Evolutionary conservation across 2,888 invertebrate species (phyloP).

Genomic region (Poecilus cupreus): DNA sequence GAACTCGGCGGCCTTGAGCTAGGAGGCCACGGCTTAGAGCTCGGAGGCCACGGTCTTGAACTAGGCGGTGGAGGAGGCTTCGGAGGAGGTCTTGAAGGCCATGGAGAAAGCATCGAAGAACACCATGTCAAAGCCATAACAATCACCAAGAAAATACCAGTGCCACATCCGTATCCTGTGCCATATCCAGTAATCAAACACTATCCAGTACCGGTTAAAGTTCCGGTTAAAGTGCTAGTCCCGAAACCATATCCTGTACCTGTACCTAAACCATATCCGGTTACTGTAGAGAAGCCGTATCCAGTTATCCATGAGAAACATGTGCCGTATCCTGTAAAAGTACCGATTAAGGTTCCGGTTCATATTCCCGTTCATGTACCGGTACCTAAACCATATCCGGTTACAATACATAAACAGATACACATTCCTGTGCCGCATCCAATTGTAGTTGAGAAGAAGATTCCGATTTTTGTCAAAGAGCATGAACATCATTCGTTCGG

Average conservation of each 20-base stretch:
- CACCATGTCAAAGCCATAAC: conserved; percentile 61
- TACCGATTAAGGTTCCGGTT: conserved; percentile 75
- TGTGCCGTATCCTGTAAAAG: conserved; percentile 72
- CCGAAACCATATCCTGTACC: conserved; percentile 74
- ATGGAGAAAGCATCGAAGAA: conserved; percentile 60
- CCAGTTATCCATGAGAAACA: conserved; percentile 68
- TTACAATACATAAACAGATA: conserved; percentile 75
- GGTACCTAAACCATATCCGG: conserved; percentile 72
- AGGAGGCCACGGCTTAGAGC: conserved; percentile 32
- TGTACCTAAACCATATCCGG: conserved; percentile 72
- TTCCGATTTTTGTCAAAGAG: conserved; percentile 69
- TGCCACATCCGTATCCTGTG: conserved; percentile 71
- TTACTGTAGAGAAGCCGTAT: conserved; percentile 75
- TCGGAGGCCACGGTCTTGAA: conserved; percentile 39
- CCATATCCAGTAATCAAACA: conserved; percentile 72
- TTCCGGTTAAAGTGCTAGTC: conserved; percentile 68
- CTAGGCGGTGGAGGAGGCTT: conserved; percentile 60
- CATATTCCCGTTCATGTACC: conserved; percentile 74
- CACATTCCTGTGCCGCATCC: conserved; percentile 78
- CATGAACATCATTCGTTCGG: conserved; percentile 62
- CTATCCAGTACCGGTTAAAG: conserved; percentile 77
- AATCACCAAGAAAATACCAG: conserved; percentile 60
- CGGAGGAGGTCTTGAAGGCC: conserved; percentile 56
- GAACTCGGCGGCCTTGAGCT: conserved; percentile 1
- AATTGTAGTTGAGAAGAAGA: conserved; percentile 76